These are phyloP conservation scores for Typhlichthys subterraneus DNA, from an alignment of 2,797 vertebrate genomes.

Conservation along the genomic window DNA sequence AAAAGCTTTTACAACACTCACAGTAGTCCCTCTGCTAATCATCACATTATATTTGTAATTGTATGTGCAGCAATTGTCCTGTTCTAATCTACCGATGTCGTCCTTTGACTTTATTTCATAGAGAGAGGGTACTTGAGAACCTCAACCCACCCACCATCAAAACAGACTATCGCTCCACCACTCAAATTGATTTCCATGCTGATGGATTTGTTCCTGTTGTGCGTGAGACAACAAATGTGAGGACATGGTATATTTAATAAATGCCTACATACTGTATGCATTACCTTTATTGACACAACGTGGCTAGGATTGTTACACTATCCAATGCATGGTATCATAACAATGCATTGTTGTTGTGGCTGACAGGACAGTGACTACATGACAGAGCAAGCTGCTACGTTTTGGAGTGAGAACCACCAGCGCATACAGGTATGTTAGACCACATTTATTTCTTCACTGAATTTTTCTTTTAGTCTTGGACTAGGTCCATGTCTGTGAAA, in stretches of 20 bases:
- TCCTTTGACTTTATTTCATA: constrained; percentile 41
- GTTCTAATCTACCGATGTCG: background rate
- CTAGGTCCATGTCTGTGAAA: too few relatives aligned
- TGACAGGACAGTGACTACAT: constrained; percentile 68
- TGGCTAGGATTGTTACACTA: background rate
- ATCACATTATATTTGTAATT: too few relatives aligned
- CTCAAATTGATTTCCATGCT: constrained; percentile 60
- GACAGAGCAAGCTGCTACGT: constrained; percentile 70
- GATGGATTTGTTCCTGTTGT: constrained; percentile 63
- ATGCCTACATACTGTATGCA: background rate
- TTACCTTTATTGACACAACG: too few relatives aligned
- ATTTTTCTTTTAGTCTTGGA: too few relatives aligned
- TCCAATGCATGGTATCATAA: background rate
- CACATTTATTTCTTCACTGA: background rate
- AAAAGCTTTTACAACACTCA: too few relatives aligned
- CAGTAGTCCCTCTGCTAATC: too few relatives aligned
- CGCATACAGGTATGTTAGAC: constrained; percentile 64
- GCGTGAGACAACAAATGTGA: constrained; percentile 49
- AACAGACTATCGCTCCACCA: constrained; percentile 61
- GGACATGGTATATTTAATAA: constrained; percentile 1
- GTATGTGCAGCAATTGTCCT: background rate
- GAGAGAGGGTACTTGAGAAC: constrained; percentile 62
- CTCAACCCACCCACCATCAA: constrained; percentile 22
- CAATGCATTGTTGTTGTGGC: constrained; percentile 15
- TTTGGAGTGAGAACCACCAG: constrained; percentile 76